Conservation (phyloP, 53 echinoderm and acorn worm species). For the Paelopatides confundens region DNA sequence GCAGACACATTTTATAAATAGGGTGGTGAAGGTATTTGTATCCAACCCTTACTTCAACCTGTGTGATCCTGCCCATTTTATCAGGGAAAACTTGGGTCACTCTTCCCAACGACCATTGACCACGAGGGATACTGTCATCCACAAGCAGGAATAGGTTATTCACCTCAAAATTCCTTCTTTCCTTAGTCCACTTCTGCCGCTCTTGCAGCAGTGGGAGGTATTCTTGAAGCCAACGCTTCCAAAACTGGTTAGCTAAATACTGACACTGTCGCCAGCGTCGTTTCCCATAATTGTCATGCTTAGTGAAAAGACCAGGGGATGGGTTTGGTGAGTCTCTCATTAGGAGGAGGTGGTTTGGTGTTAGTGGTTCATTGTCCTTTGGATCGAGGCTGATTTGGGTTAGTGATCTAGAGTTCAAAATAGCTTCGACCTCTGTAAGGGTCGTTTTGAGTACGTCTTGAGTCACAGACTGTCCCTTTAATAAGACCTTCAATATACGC, state of each 20-base stretch:
- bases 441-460: slow-evolving; percentile 56
- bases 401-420: slow-evolving; percentile 68
- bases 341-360: slow-evolving; percentile 75
- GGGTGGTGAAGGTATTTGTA: slow-evolving; percentile 13
- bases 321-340: slow-evolving; percentile 9
- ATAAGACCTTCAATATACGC: slow-evolving; percentile 31
- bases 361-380: slow-evolving; percentile 58
- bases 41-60: slow-evolving; percentile 27
- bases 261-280: slow-evolving; percentile 74
- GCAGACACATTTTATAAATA: slow-evolving; percentile 43
- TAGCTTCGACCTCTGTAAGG: slow-evolving; percentile 66
- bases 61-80: neutral
- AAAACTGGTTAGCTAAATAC: slow-evolving; percentile 65
- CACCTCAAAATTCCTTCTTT: slow-evolving; percentile 49
- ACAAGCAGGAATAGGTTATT: slow-evolving; percentile 69
- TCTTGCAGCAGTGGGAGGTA: slow-evolving; percentile 68
- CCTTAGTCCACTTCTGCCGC: slow-evolving; percentile 66
- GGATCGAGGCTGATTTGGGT: slow-evolving; percentile 65
- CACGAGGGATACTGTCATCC: slow-evolving; percentile 57
- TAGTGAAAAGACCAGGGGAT: slow-evolving; percentile 54
- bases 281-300: slow-evolving; percentile 31
- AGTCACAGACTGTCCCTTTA: slow-evolving; percentile 27
- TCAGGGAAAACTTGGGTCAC: neutral
- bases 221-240: slow-evolving; percentile 67
- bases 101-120: slow-evolving; percentile 64